Conservation (phyloP, 2,797 vertebrate species). For the Meriones psammophilus region DNA sequence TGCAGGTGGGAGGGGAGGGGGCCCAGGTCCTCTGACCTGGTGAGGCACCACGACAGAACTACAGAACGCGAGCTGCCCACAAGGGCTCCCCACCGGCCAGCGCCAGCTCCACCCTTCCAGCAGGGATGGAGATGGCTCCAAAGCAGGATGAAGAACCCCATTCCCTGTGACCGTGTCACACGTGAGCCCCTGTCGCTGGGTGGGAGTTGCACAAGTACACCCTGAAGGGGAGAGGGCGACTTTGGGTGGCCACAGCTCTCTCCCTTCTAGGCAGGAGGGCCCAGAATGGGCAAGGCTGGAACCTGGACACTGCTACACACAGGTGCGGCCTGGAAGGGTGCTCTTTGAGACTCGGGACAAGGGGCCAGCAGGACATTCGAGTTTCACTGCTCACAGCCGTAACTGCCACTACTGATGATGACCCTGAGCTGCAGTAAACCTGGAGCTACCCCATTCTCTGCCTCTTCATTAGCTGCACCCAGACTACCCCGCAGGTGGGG, state of each 20-base stretch:
- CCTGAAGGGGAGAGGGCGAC: background rate
- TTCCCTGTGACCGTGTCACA: background rate
- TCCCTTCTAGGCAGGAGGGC: background rate
- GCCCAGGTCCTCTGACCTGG: background rate
- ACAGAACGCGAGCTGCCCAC: background rate
- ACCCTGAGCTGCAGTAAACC: background rate
- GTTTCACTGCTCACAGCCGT: background rate
- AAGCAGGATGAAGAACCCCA: background rate
- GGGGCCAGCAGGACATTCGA: background rate
- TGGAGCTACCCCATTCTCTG: background rate
- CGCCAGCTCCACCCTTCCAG: constrained; percentile 55
- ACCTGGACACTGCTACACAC: background rate
- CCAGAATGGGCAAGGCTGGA: background rate
- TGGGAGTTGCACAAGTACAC: background rate
- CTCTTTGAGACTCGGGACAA: background rate
- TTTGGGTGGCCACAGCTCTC: background rate
- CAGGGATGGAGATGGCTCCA: background rate
- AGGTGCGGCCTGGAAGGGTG: background rate
- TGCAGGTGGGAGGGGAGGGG: background rate
- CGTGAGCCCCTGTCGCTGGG: background rate
- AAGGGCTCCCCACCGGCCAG: background rate
- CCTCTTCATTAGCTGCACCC: background rate
- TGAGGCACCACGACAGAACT: background rate
- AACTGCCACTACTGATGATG: no score
- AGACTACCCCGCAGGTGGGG: background rate